Evolutionary conservation across 2,113 vertebrate species (phyloP).

Genomic region (Condylura cristata): DNA sequence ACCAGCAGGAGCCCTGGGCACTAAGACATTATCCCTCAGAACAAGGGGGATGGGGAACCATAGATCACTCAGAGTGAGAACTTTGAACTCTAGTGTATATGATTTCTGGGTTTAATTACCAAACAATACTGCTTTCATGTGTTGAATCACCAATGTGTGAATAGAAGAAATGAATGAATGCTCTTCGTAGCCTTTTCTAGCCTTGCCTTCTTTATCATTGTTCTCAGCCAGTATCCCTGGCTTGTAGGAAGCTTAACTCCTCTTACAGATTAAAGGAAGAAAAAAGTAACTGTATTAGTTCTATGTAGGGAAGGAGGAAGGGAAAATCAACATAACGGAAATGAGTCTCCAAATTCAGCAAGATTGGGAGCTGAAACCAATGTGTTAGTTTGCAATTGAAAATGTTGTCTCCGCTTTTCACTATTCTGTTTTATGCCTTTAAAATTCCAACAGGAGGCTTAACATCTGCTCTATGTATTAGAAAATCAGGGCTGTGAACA

Average conservation of each 20-base stretch:
- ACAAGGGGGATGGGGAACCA: too few relatives aligned
- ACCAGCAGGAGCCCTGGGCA: too few relatives aligned
- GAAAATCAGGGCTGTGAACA: slow-evolving; percentile 68
- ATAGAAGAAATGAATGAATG: not conserved
- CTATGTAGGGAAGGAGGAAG: not conserved
- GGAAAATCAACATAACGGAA: slow-evolving; percentile 53
- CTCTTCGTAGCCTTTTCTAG: not conserved
- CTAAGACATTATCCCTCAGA: too few relatives aligned
- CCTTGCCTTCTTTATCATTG: slow-evolving; percentile 22
- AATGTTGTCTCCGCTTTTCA: slow-evolving; percentile 52
- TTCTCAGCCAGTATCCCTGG: not conserved
- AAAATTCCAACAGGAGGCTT: slow-evolving; percentile 69
- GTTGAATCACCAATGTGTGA: not conserved
- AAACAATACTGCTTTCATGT: not conserved
- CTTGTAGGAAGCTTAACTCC: slow-evolving; percentile 48
- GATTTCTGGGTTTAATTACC: slow-evolving; percentile 23
- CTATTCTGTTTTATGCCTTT: slow-evolving; percentile 52
- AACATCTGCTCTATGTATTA: slow-evolving; percentile 67
- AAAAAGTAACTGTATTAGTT: slow-evolving; percentile 39
- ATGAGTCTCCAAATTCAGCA: slow-evolving; percentile 49
- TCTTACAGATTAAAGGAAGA: slow-evolving; percentile 35
- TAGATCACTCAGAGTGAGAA: not conserved
- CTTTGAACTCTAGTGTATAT: not conserved
- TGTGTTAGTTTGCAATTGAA: slow-evolving; percentile 71
- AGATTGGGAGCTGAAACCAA: slow-evolving; percentile 44